These are phyloP conservation scores for Galerucella calmariensis DNA, from an alignment of 2,888 invertebrate genomes.

Conservation along the genomic window DNA sequence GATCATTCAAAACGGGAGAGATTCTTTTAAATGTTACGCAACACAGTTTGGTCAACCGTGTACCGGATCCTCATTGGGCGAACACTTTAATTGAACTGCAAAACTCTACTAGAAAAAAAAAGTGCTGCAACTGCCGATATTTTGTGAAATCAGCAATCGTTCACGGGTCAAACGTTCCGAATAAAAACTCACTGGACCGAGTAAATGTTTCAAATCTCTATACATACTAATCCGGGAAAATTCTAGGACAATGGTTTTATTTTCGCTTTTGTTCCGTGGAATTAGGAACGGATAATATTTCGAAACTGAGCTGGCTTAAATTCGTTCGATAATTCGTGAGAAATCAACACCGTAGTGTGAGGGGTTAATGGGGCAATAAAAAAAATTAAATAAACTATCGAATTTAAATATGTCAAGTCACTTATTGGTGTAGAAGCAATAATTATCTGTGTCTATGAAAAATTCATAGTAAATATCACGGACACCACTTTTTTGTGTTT, in stretches of 20 bases:
- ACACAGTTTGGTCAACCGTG: neutral
- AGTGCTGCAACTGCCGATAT: slow-evolving; percentile 23
- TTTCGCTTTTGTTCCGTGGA: slow-evolving; percentile 54
- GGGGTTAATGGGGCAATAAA: neutral
- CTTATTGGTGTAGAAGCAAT: too few species aligned
- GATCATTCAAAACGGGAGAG: neutral
- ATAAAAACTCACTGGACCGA: slow-evolving; percentile 52
- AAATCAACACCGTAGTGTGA: slow-evolving; percentile 40
- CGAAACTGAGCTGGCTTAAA: slow-evolving; percentile 48
- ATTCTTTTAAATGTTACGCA: neutral
- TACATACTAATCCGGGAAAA: slow-evolving; percentile 59
- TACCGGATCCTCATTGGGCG: neutral
- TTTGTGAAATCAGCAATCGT: slow-evolving; percentile 46
- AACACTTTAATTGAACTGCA: slow-evolving; percentile 21
- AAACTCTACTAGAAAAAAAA: slow-evolving; percentile 13
- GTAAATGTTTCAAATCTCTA: slow-evolving; percentile 57
- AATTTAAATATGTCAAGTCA: too few species aligned
- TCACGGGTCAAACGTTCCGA: slow-evolving; percentile 48
- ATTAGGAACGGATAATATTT: slow-evolving; percentile 54
- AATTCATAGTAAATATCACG: too few species aligned
- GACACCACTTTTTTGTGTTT: too few species aligned
- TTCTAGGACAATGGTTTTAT: slow-evolving; percentile 60
- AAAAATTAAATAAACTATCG: neutral
- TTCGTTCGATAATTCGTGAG: slow-evolving; percentile 54
- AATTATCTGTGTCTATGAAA: too few species aligned